Evolutionary conservation across 2,888 invertebrate genomes (phyloP), one percentile per base, ranked within the genome.

Genomic region (Atrina japonica): DNA sequence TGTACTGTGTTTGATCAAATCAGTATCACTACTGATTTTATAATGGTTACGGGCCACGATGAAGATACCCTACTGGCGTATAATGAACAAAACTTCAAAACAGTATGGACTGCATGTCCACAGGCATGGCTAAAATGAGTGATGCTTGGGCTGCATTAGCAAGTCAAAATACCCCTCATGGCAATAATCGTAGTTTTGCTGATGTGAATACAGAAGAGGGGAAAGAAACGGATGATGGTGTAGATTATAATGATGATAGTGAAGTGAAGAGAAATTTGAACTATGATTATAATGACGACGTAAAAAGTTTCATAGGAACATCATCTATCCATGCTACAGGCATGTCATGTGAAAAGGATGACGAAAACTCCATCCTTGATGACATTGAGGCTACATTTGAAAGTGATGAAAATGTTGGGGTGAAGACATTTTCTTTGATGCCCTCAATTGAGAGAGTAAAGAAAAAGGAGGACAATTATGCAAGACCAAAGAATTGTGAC

Each of bases 31-130:
- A n/a, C n/a, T n/a, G n/a, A n/a, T n/a, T n/a, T n/a, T n/a, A n/a
- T n/a, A n/a, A n/a, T n/a, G n/a, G n/a, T n/a, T n/a, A n/a, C n/a
- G n/a, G n/a, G n/a, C n/a, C n/a, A n/a, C n/a, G n/a, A n/a, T n/a
- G n/a, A n/a, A n/a, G n/a, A n/a, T n/a, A n/a, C n/a, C n/a, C n/a
- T n/a, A n/a, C n/a, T n/a, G n/a, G n/a, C n/a, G n/a, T n/a, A n/a
- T n/a, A n/a, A n/a, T n/a, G n/a, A n/a, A n/a, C n/a, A n/a, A n/a
- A n/a, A n/a, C 53, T 53, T 23, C 53, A 53, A 53, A 29, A n/a
- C 53, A 53, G 53, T 25, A 53, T 53, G 53, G 29, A 3, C 9
- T 50, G 18, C n/a, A 50, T 50, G 50, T n/a, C 50, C 23, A 50
- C 23, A 21, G n/a, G 53, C 27, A 53, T 53, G 2, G 9, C 53